Base-by-base conservation (phyloP, 2,113 vertebrate species). In the Epinephelus lanceolatus region DNA sequence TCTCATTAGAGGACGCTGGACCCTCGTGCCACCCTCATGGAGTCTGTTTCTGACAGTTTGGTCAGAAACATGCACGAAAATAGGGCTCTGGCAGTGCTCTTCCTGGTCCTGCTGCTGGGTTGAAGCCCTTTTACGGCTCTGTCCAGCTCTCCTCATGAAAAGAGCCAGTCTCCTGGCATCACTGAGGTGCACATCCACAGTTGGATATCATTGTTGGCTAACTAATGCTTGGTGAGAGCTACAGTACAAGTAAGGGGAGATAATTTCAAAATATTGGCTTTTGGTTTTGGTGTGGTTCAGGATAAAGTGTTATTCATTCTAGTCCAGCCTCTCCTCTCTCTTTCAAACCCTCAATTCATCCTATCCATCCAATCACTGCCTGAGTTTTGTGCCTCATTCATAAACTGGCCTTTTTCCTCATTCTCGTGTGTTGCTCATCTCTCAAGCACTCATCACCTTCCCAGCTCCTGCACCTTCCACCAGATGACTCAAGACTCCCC, bases 401-500 rank as follows among this genome's bases (percentile, higher is more conserved):
- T n/a, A 55, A 66, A 30, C 63, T 47, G 47, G 69, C 47, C 18
- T 7, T 63, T 69, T 25, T 72, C 18, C 17, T 78, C 6, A 33
- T 76, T 76, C n/a, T 61, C 17, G 21, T 30, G 25, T 25, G 21
- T 17, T 37, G 14, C 51, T 69, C 67, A 63, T 53, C 68, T 40
- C 49, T 62, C 42, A 52, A 56, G 6, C 40, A 27, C 51, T 71
- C 40, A 65, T 27, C 14, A 65, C 60, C 18, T 63, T 74, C 25
- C n/a, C 47, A 60, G 21, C 23, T 57, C 14, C 51, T 65, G 21
- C n/a, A 74, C n/a, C 27, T 15, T 71, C 15, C 66, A 66, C 17
- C 23, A 23, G 52, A 77, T 45, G 13, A 77, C 49, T 76, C 63
- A 49, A 47, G 25, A 49, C n/a, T 83, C 52, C 56, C 12, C 52